Conservation (phyloP, 2,797 vertebrate genomes). For the Dermochelys coriacea region DNA sequence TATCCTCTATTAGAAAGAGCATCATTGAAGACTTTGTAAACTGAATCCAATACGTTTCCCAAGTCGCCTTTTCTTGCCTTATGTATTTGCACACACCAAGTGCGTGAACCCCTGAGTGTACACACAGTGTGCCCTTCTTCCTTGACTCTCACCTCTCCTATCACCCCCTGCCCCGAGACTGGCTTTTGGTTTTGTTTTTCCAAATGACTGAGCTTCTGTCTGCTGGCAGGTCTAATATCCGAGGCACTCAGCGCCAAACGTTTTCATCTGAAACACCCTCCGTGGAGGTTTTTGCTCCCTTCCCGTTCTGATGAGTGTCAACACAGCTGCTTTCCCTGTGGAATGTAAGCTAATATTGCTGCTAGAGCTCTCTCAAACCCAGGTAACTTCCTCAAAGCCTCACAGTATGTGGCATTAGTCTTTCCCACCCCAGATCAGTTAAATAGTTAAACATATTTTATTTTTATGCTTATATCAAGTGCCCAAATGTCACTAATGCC, state of each 20-base stretch:
- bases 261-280: slow-evolving; percentile 60
- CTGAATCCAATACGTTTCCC: background rate
- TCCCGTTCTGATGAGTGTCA: slow-evolving; percentile 76
- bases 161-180: background rate
- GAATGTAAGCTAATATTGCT: slow-evolving; percentile 84
- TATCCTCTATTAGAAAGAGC: background rate
- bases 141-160: background rate
- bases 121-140: slow-evolving; percentile 34
- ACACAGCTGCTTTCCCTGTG: slow-evolving; percentile 83
- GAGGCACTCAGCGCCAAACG: slow-evolving; percentile 37
- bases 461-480: rapidly evolving
- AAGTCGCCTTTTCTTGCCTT: slow-evolving; percentile 38
- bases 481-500: background rate
- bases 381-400: slow-evolving; percentile 78
- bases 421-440: background rate
- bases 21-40: background rate
- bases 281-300: background rate
- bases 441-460: background rate
- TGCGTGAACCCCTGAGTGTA: slow-evolving; percentile 8
- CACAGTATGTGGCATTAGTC: slow-evolving; percentile 12
- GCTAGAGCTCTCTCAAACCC: slow-evolving; percentile 74
- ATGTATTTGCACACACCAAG: slow-evolving; percentile 36
- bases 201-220: slow-evolving; percentile 44
- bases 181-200: slow-evolving; percentile 61
- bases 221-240: background rate